Evolutionary conservation across 2,113 vertebrate species (phyloP).

Genomic region (Megaptera novaeangliae): DNA sequence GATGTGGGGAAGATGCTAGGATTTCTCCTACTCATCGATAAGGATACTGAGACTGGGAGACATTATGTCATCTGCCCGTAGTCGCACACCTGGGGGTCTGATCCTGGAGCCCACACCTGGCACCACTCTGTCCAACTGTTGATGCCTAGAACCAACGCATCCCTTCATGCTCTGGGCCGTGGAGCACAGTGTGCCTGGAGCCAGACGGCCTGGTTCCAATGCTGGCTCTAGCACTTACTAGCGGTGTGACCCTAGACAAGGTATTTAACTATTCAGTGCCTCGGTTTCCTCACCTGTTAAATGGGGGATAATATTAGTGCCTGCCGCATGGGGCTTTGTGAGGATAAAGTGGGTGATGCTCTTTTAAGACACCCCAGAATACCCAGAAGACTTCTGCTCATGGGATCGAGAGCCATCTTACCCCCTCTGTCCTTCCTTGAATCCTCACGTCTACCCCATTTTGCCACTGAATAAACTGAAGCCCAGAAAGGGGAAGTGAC

Average conservation of each 20-base stretch:
- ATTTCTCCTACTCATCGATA: background rate
- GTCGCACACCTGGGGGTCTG: background rate
- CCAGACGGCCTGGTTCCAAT: background rate
- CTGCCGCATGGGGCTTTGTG: background rate
- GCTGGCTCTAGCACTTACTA: background rate
- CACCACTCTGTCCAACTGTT: background rate
- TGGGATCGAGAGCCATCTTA: fast-evolving
- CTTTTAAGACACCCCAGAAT: background rate
- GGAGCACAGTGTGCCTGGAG: background rate
- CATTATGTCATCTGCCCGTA: background rate
- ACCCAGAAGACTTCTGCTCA: background rate
- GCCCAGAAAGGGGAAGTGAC: background rate
- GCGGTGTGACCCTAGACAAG: no score
- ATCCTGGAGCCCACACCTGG: background rate
- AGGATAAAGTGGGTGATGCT: background rate
- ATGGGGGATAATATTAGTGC: background rate
- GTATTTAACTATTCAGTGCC: background rate
- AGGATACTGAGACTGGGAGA: background rate
- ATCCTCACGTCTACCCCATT: background rate
- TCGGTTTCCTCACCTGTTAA: background rate
- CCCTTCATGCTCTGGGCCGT: background rate
- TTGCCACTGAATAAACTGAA: background rate
- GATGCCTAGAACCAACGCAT: background rate
- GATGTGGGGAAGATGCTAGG: background rate
- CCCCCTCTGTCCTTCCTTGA: background rate